These are phyloP conservation scores for Lepus oiostolus DNA, from an alignment of 2,797 vertebrate genomes.

Conservation along the genomic window DNA sequence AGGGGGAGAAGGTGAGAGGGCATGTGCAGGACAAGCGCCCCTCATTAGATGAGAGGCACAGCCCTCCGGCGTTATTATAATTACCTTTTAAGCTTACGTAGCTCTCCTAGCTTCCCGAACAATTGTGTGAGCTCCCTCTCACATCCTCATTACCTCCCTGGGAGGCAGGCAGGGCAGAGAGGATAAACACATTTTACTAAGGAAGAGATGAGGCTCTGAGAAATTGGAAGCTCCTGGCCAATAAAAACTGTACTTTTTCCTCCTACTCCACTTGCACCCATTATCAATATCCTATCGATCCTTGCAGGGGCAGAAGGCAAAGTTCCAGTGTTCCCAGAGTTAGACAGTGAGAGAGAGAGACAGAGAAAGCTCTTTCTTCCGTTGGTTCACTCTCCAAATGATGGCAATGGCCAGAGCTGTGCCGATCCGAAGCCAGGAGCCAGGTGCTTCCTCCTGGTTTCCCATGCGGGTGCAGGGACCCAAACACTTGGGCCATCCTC, in stretches of 20 bases:
- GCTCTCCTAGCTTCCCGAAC: constrained; percentile 32
- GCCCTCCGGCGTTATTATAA: not conserved
- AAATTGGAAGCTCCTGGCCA: not conserved
- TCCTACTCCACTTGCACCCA: not conserved
- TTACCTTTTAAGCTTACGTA: not conserved
- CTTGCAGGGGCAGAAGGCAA: not conserved
- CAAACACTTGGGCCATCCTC: too few relatives aligned
- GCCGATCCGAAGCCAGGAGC: too few relatives aligned
- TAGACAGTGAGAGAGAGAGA: too few relatives aligned
- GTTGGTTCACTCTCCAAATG: too few relatives aligned
- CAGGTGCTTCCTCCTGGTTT: too few relatives aligned
- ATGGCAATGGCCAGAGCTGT: too few relatives aligned
- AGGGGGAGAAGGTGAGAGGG: not conserved
- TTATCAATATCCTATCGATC: constrained; percentile 31
- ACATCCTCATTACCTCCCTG: constrained; percentile 33
- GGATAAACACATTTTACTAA: not conserved
- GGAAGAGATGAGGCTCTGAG: constrained; percentile 3
- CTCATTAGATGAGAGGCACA: not conserved
- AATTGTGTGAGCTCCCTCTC: not conserved
- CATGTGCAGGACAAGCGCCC: not conserved
- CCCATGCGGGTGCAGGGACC: too few relatives aligned
- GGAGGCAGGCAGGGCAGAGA: not conserved
- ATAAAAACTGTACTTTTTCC: not conserved
- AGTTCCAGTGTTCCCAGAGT: not conserved
- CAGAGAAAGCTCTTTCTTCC: too few relatives aligned